Percentiles rank a stretch among this genome's conserved stretches.
phyloP scores from a whole-genome alignment of 2,888 invertebrate species.

The Cosmia pyralina region DNA sequence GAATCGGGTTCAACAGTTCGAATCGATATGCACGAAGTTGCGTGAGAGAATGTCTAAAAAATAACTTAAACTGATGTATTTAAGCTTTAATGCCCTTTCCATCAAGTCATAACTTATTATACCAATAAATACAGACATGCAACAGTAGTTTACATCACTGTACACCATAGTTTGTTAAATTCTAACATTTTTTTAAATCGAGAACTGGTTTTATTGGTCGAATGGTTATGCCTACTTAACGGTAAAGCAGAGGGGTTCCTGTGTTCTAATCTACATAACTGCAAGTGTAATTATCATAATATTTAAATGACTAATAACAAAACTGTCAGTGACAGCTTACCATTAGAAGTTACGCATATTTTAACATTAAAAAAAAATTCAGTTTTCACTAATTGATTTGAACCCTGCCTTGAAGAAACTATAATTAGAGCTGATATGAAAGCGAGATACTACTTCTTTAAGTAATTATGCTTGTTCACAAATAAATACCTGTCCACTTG shows the following conservation, averaged over 20 bases:
- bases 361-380: background rate
- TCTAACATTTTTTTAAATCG: constrained; percentile 7
- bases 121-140: constrained; percentile 11
- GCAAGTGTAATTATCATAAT: constrained; percentile 29
- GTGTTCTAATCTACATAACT: constrained; percentile 5
- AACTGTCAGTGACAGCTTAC: background rate
- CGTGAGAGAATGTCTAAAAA: constrained; percentile 24
- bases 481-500: background rate
- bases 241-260: constrained; percentile 14
- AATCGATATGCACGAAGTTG: constrained; percentile 21
- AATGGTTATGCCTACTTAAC: constrained; percentile 10
- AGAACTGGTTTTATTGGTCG: constrained; percentile 8
- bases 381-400: background rate
- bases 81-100: constrained; percentile 10
- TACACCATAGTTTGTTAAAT: background rate
- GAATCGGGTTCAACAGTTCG: constrained; percentile 30
- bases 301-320: background rate
- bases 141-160: constrained; percentile 3
- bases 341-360: constrained; percentile 1
- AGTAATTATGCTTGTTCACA: background rate
- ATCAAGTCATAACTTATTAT: constrained; percentile 4
- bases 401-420: background rate
- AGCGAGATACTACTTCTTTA: background rate
- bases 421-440: background rate
- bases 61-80: background rate